phyloP scores from a whole-genome alignment of 2,888 invertebrate genomes.

The Orthosia incerta region DNA sequence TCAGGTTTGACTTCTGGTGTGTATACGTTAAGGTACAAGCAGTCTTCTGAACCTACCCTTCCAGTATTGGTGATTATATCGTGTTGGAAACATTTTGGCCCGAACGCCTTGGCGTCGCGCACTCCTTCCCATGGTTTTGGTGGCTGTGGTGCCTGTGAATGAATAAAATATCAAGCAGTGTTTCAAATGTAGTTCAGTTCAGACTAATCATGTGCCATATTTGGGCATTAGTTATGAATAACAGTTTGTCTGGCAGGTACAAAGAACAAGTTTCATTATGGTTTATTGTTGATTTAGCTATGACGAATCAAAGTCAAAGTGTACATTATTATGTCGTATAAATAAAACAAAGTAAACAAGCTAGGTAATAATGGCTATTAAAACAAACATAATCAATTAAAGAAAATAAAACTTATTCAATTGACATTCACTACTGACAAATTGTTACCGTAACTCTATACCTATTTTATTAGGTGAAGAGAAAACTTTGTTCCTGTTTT shows the following conservation, averaged over 20 bases:
- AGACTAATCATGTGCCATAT: too few relatives aligned
- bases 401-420: too few relatives aligned
- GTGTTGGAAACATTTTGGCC: conserved; percentile 54
- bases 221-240: background rate
- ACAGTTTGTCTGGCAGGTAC: background rate
- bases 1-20: too few relatives aligned
- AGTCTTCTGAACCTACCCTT: conserved; percentile 64
- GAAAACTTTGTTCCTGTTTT: too few relatives aligned
- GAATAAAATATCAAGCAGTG: background rate
- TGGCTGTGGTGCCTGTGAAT: conserved; percentile 63
- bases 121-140: conserved; percentile 74
- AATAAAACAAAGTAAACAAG: background rate
- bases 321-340: background rate
- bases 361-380: background rate
- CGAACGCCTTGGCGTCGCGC: conserved; percentile 71
- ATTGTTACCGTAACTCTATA: too few relatives aligned
- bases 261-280: background rate
- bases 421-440: too few relatives aligned
- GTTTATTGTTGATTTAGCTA: background rate
- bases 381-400: too few relatives aligned
- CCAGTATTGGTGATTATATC: conserved; percentile 37
- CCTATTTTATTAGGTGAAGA: too few relatives aligned
- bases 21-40: conserved; percentile 54
- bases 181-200: background rate
- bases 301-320: background rate